A percentile compares a stretch with the other conserved stretches of the same genome.
Evolutionary conservation across 2,113 vertebrate species (phyloP).

Genomic region (Bettongia penicillata): DNA sequence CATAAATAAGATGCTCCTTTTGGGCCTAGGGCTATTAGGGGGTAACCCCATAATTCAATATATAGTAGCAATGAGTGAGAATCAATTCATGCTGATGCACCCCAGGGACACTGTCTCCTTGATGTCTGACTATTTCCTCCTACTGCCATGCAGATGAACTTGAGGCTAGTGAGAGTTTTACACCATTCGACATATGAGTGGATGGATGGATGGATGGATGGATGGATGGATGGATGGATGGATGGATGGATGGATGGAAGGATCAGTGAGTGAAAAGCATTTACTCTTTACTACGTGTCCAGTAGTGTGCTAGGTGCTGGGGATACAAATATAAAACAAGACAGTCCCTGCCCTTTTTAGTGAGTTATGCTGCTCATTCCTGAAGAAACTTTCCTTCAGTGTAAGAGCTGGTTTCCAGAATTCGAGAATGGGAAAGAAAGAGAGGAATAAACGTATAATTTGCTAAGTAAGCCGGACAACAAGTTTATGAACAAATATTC

Average conservation of each 20-base stretch:
- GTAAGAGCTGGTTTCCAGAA: slow-evolving; percentile 7
- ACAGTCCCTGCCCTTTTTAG: rapidly evolving
- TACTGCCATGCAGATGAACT: background rate
- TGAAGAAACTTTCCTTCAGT: slow-evolving; percentile 7
- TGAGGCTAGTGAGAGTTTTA: background rate
- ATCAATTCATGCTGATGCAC: background rate
- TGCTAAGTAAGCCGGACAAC: background rate
- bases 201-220: too few species aligned
- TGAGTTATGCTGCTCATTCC: background rate
- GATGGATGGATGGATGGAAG: too few species aligned
- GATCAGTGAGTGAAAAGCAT: background rate
- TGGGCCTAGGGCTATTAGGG: background rate
- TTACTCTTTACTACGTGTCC: background rate
- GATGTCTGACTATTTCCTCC: background rate
- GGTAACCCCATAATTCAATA: background rate
- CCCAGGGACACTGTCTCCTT: background rate
- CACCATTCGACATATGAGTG: background rate
- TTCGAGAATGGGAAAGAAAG: slow-evolving; percentile 2
- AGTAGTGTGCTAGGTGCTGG: background rate
- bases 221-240: too few species aligned
- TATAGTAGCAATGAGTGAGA: background rate
- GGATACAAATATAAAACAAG: background rate
- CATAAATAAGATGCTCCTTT: background rate
- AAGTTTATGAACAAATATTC: slow-evolving; percentile 42
- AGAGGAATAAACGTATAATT: slow-evolving; percentile 29